Percentiles rank a stretch among this genome's conserved stretches.
Evolutionary conservation across 2,113 vertebrate genomes (phyloP).

Genomic region (Neotoma lepida): DNA sequence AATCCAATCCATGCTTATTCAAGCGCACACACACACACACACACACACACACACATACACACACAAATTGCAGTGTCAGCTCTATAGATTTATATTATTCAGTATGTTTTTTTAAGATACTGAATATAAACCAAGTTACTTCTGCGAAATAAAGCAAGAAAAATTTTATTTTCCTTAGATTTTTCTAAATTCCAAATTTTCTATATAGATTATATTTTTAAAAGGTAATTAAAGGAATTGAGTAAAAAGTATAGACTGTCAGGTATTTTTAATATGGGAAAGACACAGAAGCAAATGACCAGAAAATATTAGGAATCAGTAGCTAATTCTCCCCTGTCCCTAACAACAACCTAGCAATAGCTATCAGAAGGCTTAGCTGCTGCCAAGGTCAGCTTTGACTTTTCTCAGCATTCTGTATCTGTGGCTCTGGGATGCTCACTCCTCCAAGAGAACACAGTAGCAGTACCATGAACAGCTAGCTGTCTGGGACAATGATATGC

Average conservation of each 20-base stretch:
- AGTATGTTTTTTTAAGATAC: neutral
- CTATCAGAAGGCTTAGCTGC: neutral
- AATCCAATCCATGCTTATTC: neutral
- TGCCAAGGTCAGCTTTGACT: neutral
- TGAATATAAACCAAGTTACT: neutral
- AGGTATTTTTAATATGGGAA: neutral
- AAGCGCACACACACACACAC: neutral
- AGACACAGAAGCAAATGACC: neutral
- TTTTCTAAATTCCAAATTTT: constrained; percentile 5
- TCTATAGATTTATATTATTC: neutral
- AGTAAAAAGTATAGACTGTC: neutral
- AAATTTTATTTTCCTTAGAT: neutral
- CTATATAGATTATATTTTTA: neutral
- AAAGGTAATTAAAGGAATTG: neutral
- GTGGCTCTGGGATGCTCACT: neutral
- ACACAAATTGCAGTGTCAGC: neutral
- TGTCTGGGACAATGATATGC: too few species aligned
- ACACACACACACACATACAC: too few species aligned
- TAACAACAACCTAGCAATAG: neutral
- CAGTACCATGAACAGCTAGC: neutral
- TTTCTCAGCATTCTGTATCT: neutral
- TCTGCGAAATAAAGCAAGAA: constrained; percentile 28
- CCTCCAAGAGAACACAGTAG: neutral
- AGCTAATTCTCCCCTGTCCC: neutral
- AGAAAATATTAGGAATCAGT: neutral